Evolutionary conservation across 2,113 vertebrate genomes (phyloP), one percentile per base, ranked within the genome.

Genomic region (Peromyscus maniculatus): DNA sequence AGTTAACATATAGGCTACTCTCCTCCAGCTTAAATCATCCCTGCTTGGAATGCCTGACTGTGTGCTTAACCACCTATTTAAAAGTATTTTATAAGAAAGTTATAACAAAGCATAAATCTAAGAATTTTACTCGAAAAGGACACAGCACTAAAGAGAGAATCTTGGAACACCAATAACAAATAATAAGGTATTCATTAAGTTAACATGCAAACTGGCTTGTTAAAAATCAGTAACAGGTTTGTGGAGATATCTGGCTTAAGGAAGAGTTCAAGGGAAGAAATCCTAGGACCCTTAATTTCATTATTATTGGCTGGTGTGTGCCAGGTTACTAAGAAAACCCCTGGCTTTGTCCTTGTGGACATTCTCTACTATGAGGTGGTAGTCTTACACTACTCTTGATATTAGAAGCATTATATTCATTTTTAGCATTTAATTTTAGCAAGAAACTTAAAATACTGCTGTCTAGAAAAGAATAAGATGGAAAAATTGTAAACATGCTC

Each of bases 71-170:
- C 84, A 71, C n/a, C 22, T 80, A 36, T 24, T 94, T 67, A 49
- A 72, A 95, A n/a, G 13, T 77, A 15, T 82, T 87, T 55, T 46
- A 59, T 89, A 49, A 86, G 64, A 86, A 88, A 74, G 24, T 33
- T 83, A 1, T 11, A 72, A 93, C 75, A 66, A 94, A 96, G 26
- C 31, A 57, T 46, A 90, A 84, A 52, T 67, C 16, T 71, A 71
- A 28, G 3, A 43, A n/a, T 94, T 21, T 78, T 89, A 75, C 67
- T 95, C 93, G 33, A 94, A 97, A 92, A 79, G 69, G 55, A 90
- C 16, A 57, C 11, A 83, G 52, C 83, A 75, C 82, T 13, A 75
- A 33, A 26, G 46, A 67, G 21, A 79, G 15, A 64, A 17, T 39
- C 55, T 89, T 79, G 57, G n/a, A 96, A 94, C 36, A 91, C 55